Percentiles rank a stretch among this genome's conserved stretches.
Conservation (phyloP, 2,888 invertebrate genomes). For the Lordiphosa andalusiaca region DNA sequence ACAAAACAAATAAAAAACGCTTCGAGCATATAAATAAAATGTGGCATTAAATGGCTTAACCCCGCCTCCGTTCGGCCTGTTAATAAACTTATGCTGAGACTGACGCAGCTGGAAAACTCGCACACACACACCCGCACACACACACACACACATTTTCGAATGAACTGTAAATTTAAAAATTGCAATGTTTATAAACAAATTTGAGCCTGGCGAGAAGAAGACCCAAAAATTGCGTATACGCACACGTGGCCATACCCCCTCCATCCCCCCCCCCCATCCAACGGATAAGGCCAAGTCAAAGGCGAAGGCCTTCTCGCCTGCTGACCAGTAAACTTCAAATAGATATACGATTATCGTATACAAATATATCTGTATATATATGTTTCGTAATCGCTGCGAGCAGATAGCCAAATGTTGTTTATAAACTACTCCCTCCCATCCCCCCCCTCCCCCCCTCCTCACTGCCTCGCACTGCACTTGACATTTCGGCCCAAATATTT, state of each 20-base stretch:
- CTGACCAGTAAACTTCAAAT: conserved; percentile 6
- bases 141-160: conserved; percentile 34
- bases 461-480: conserved; percentile 60
- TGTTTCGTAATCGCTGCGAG: conserved; percentile 39
- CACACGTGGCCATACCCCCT: conserved; percentile 67
- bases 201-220: conserved; percentile 36
- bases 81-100: conserved; percentile 70
- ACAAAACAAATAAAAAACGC: conserved; percentile 59
- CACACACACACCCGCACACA: not conserved
- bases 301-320: conserved; percentile 50
- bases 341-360: conserved; percentile 1
- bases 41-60: conserved; percentile 58
- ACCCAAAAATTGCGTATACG: conserved; percentile 59
- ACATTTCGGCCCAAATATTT: conserved; percentile 70
- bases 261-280: too few species aligned
- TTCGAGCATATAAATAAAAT: conserved; percentile 54
- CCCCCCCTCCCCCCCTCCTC: too few species aligned
- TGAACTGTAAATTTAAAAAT: conserved; percentile 68
- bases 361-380: conserved; percentile 23
- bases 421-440: conserved; percentile 26
- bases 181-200: conserved; percentile 76
- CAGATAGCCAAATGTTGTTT: conserved; percentile 23
- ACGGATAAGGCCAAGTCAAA: conserved; percentile 40
- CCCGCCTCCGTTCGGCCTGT: conserved; percentile 40
- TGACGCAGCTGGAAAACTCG: conserved; percentile 53